Base-by-base conservation (phyloP, 2,113 vertebrate species). In the Neodontobutis hainanensis region DNA sequence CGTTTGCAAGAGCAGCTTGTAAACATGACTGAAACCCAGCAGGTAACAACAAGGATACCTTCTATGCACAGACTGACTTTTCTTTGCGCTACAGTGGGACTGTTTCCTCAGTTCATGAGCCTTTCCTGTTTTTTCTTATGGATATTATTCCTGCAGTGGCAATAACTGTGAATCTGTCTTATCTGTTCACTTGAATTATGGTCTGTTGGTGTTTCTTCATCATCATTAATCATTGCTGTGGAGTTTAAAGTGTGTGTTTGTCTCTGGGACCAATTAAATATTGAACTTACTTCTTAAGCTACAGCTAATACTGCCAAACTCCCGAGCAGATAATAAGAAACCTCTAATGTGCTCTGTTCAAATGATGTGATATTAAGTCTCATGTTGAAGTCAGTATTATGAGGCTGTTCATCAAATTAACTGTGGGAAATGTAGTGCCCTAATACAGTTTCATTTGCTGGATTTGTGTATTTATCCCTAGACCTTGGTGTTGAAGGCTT, bases 271-370 rank as follows among this genome's bases (percentile, higher is more conserved):
- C 78, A 78, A 82, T 74, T 38, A 40, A 57, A 48, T 70, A 56
- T 64, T 79, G 75, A 70, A 68, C 32, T 46, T 68, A 32, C 19
- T 32, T 67, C 38, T 69, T 67, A 68, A 50, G 55, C 2, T 65
- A 52, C 34, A 76, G 68, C 61, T 74, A 53, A 75, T 78, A 75
- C 85, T 87, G 87, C 81, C 85, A 76, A 83, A 43, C 64, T 11
- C 57, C 5, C 32, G 8, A 11, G 15, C 43, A 6, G 27, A 62
- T 49, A 15, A 8, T 16, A 0, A 36, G 34, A 70, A 46, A 46
- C 11, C 44, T 11, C 12, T 46, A 11, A 11, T 8, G 8, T 16
- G 32, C 44, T 71, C n/a, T 11, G 49, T 43, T 43, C 42, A 43
- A 8, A 11, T 46, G 44, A 46, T 46, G 4, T 46, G 44, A 46